Base-by-base conservation (phyloP, 2,113 vertebrate genomes). In the Dendropsophus ebraccatus region DNA sequence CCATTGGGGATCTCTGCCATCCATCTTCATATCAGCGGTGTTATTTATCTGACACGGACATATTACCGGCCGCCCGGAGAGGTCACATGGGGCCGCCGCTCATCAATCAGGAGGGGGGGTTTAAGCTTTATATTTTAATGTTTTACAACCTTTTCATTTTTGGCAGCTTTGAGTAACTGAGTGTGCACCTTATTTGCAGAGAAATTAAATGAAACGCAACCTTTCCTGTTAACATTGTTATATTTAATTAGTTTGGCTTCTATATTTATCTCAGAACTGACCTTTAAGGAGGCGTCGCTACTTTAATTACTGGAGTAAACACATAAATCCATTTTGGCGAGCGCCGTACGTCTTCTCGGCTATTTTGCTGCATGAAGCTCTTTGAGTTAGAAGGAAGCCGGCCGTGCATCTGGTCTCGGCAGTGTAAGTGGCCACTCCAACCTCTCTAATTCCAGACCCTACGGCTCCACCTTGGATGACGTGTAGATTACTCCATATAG, bases 241-340 rank as follows among this genome's bases (percentile, higher is more conserved):
- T 81, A 65, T 62, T 62, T 81, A 81, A 81, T 62, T 81, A 54
- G 75, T 54, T 54, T 62, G 56, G 78, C 56, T 65, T 56, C 56
- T 81, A 81, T 47, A 81, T 65, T 41, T 81, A 81, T 62, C 56
- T 65, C 56, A 81, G 19, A 81, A 62, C 37, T 81, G 56, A 81
- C 56, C 78, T 81, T 81, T 81, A 81, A 80, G 14, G 78, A 81
- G 56, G 56, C 56, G 45, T 25, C 62, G 56, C 78, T 37, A 81
- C 14, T 81, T 81, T 81, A 81, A 81, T 81, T 65, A 81, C 78
- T 28, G 56, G 16, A 81, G 77, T 62, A 80, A 80, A 80, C 77
- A 80, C 54, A 62, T 58, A 80, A 80, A 80, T 80, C 56, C 77
- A 80, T 56, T 80, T 41, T 60, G 56, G 78, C 56, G 58, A 47